Base-by-base conservation (phyloP, 2,113 vertebrate species). In the Campylomormyrus numenius region DNA sequence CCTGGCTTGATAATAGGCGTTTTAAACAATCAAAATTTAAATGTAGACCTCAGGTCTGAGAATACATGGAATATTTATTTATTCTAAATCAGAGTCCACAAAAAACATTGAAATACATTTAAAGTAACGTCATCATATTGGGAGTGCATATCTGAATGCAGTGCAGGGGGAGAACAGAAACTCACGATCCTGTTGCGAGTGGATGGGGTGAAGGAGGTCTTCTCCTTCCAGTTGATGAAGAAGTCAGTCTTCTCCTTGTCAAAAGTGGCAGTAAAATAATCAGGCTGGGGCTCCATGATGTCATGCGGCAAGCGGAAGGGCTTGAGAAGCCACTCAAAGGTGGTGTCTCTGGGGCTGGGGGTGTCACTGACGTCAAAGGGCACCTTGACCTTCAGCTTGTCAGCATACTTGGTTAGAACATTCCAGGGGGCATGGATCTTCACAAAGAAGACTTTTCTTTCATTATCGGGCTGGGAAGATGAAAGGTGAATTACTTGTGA, bases 361-460 rank as follows among this genome's bases (percentile, higher is more conserved):
- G 97, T 95, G 90, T 98, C 97, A 1, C 95, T 98, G 84, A 94
- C 94, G 90, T 94, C 97, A 93, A 99, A 97, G 39, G 98, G 98
- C 92, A 98, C 97, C 92, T 98, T 99, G 89, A 99, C 96, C 87
- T 97, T 98, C 89, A 99, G 92, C 83, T 99, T 95, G 90, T 99
- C 98, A 0, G 98, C 98, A 0, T 98, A 98, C 0, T 96, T 98
- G 91, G 96, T 94, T 90, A 99, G 93, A 15, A 99, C 97, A 11
- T 98, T 97, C 98, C 98, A 99, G 0, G 98, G 97, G 0, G 98
- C 98, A 0, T 99, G 98, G 89, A 99, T 97, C 95, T 99, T 99
- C 89, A 99, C 93, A 93, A 97, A 99, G 89, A 96, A 98, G 0
- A 97, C 98, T 93, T 95, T 98, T 8, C 96, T 96, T 89, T 98